A percentile compares a stretch with the other conserved stretches of the same genome.
Evolutionary conservation across 2,888 invertebrate species (phyloP).

Genomic region (Metallyticus violacea): DNA sequence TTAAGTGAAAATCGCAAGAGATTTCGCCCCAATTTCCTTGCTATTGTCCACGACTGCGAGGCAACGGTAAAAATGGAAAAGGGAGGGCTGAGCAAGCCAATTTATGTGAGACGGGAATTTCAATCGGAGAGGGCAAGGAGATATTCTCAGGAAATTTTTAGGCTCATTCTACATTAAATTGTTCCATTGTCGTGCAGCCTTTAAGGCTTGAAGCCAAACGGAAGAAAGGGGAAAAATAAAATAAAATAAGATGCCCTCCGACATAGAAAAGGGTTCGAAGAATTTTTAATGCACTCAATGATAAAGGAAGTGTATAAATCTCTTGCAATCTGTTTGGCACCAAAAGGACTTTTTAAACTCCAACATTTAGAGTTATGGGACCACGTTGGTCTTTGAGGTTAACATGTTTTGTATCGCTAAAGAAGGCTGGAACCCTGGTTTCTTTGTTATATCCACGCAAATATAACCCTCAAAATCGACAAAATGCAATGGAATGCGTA

Average conservation of each 20-base stretch:
- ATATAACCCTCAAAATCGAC: not conserved
- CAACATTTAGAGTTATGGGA: not conserved
- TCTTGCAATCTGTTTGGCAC: not conserved
- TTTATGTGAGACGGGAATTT: not conserved
- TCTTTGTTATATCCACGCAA: not conserved
- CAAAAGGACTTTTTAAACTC: not conserved
- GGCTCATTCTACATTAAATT: not conserved
- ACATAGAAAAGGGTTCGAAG: not conserved
- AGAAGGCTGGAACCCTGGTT: not conserved
- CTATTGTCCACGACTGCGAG: slow-evolving; percentile 5
- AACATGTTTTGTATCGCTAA: not conserved
- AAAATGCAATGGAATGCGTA: not conserved
- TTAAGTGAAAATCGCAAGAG: slow-evolving; percentile 15
- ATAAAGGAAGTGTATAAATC: not conserved
- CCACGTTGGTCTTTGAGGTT: not conserved
- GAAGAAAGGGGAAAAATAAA: not conserved
- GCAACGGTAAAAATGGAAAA: not conserved
- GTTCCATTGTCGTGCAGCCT: not conserved
- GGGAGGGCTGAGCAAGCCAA: not conserved
- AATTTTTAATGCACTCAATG: not conserved
- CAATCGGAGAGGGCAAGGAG: not conserved
- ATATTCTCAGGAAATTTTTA: not conserved
- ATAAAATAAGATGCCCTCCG: not conserved
- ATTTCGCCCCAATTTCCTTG: slow-evolving; percentile 24
- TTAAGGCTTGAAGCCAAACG: not conserved